Base-by-base conservation (phyloP, 1,140 invertebrate species). In the Paralvinella palmiformis region DNA sequence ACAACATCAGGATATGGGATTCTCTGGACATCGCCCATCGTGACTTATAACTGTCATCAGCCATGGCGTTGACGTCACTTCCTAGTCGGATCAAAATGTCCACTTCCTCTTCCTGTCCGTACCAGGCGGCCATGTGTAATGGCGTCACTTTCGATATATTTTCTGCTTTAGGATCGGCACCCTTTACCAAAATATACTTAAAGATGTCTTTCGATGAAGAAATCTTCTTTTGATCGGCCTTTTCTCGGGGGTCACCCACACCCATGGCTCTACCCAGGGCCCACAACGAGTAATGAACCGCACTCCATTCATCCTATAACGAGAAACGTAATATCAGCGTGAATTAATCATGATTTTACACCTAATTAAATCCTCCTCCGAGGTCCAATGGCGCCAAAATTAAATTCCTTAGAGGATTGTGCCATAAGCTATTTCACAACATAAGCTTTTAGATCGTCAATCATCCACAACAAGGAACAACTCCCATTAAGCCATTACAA, bases 1-100 rank as follows among this genome's bases (percentile, higher is more conserved):
- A 55, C 48, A 55, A 17, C 1, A 37, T 63, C 52, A 27, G 48
- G n/a, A 29, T 20, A 17, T 48, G 41, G 17, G 27, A 44, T 5
- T 22, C 48, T 17, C 48, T 27, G n/a, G 44, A 37, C 20, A 50
- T 37, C 4, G 22, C 44, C 37, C 60, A 44, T 24, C 60, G 60
- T n/a, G 31, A 32, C 60, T 63, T 63, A 32, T 63, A 63, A 32
- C 62, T 57, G 53, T 63, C 62, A 24, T 63, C 62, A 15, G 62
- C 62, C 41, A 37, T 35, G 10, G 17, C 62, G 22, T 63, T 37
- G 36, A 63, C 62, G 53, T 41, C 35, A 36, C 29, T 20, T n/a
- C 62, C 62, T 22, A 20, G 22, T 5, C n/a, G 17, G 20, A 63
- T 29, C 5, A 33, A 10, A 1, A 55, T 36, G n/a, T 41, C 20